Conservation (phyloP, 2,113 vertebrate species). For the Grammomys dolichurus region DNA sequence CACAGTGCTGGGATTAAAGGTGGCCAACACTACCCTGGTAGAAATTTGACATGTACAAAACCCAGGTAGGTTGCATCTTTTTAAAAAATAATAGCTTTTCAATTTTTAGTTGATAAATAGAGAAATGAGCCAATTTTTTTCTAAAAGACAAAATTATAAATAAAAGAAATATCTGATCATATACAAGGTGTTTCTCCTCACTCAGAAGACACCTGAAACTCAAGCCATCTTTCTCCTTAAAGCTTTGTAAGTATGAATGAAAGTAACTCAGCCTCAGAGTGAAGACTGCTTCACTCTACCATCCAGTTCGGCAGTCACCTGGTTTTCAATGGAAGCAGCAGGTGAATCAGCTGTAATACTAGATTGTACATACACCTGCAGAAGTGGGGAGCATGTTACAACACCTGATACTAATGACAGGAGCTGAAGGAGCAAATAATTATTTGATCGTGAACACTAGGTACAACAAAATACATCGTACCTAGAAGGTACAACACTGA, state of each 20-base stretch:
- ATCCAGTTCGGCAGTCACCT: background rate
- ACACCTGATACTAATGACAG: background rate
- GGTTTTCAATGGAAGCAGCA: background rate
- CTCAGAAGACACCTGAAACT: slow-evolving; percentile 37
- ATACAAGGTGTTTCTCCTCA: slow-evolving; percentile 21
- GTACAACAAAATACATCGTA: background rate
- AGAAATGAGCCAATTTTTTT: slow-evolving; percentile 30
- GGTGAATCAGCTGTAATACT: slow-evolving; percentile 8
- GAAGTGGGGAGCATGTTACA: background rate
- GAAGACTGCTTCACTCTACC: background rate
- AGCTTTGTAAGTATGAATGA: slow-evolving; percentile 22
- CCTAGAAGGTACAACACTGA: background rate
- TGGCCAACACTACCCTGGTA: background rate
- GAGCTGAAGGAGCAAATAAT: background rate
- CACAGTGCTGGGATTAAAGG: background rate
- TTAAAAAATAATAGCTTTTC: slow-evolving; percentile 38
- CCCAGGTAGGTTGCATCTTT: background rate
- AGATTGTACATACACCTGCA: slow-evolving; percentile 15
- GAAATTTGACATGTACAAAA: slow-evolving; percentile 29
- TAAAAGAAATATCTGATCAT: slow-evolving; percentile 23
- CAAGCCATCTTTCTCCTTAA: slow-evolving; percentile 11
- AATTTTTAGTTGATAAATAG: slow-evolving; percentile 41
- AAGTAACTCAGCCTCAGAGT: background rate
- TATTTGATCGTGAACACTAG: slow-evolving; percentile 22
- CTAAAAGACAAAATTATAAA: slow-evolving; percentile 53